Evolutionary conservation across 2,113 vertebrate genomes (phyloP).

Genomic region (Myanophis thanlyinensis): DNA sequence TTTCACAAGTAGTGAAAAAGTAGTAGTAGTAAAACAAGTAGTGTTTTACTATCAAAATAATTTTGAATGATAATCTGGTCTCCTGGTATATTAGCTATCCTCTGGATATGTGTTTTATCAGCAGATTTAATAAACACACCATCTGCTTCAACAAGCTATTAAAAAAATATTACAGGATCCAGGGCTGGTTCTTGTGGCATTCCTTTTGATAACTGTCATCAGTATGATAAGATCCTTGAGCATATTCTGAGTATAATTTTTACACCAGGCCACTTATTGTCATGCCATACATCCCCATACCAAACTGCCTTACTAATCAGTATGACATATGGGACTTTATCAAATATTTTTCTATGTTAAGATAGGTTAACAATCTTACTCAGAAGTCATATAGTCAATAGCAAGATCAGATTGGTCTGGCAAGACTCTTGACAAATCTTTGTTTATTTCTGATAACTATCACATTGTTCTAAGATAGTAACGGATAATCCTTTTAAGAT

Average conservation of each 20-base stretch:
- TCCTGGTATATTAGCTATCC: neutral
- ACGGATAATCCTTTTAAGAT: neutral
- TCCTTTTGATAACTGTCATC: neutral
- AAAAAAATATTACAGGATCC: neutral
- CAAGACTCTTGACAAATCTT: neutral
- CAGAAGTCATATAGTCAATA: neutral
- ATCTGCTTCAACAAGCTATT: neutral
- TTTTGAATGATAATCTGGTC: neutral
- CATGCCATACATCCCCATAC: neutral
- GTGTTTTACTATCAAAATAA: neutral
- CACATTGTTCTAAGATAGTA: neutral
- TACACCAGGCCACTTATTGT: neutral
- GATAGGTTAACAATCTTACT: neutral
- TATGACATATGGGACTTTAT: neutral
- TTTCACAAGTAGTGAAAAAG: neutral
- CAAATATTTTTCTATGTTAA: neutral
- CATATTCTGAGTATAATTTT: neutral
- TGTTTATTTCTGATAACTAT: neutral
- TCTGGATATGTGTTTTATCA: neutral
- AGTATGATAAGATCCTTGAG: neutral
- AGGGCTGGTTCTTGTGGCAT: neutral
- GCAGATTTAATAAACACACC: neutral
- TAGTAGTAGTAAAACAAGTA: no score
- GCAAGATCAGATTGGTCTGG: neutral
- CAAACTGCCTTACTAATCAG: neutral